Base-by-base conservation (phyloP, 2,113 vertebrate genomes). In the Centropus bengalensis region DNA sequence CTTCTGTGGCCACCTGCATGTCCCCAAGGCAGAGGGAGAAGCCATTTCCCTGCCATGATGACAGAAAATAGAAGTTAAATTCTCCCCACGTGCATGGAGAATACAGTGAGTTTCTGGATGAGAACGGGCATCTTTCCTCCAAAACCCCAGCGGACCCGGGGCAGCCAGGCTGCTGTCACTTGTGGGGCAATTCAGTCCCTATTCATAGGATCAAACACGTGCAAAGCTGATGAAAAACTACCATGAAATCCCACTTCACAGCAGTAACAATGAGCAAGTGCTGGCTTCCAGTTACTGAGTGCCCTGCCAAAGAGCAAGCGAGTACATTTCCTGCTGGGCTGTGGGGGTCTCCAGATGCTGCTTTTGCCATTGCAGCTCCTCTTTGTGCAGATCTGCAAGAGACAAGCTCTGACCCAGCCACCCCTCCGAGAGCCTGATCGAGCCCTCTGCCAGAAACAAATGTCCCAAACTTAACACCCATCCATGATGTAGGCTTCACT, bases 161-260 rank as follows among this genome's bases (percentile, higher is more conserved):
- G 80, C 71, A 86, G 91, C 64, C 82, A 78, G 90, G 64, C 88
- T 92, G 75, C 89, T 86, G 87, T 93, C 91, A 86, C 64, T 91
- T 73, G 49, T 88, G 71, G 27, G 79, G 75, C 94, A 62, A n/a
- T 52, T 81, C 93, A 88, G 63, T 47, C 82, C 79, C 82, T 68
- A 6, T 77, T 94, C 75, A 59, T 82, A 40, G 2, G 30, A 91
- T 88, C 78, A 55, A 94, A 82, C 87, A 97, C 30, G 55, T 94
- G 94, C 82, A 67, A 52, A 88, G 87, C 76, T 81, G 82, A 55
- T 91, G 85, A 95, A 88, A 91, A 96, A 59, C 76, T 89, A 63
- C 79, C 89, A 64, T 28, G 88, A 94, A 96, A 90, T 96, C 94
- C 89, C 93, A 89, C 7, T 83, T 89, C 91, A 90, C 78, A 88